phyloP scores from a whole-genome alignment of 2,113 vertebrate genomes.

The Pimephales promelas region DNA sequence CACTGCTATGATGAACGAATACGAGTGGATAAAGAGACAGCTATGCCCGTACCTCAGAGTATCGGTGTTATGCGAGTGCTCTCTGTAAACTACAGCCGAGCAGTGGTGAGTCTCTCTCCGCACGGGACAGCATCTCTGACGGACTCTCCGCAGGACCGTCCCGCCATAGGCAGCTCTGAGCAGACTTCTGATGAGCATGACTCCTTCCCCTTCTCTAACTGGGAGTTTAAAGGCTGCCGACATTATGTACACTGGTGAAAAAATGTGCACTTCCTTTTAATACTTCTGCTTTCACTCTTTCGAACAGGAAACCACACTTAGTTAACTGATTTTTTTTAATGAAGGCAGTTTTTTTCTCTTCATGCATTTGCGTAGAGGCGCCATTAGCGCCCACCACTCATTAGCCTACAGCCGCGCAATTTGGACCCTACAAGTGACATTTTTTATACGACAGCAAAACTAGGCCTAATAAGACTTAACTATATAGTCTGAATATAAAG shows the following conservation, averaged over 20 bases:
- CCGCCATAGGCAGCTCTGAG: not conserved
- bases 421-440: too few relatives aligned
- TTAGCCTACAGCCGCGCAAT: too few relatives aligned
- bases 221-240: not conserved
- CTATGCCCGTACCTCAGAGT: conserved; percentile 46
- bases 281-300: conserved; percentile 5
- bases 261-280: not conserved
- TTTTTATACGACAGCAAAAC: too few relatives aligned
- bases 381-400: too few relatives aligned
- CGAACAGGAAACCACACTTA: not conserved
- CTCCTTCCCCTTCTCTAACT: not conserved
- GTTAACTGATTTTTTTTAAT: not conserved
- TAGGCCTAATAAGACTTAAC: too few relatives aligned
- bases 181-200: not conserved
- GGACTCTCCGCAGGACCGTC: not conserved
- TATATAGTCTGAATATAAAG: too few relatives aligned
- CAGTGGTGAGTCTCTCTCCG: conserved; percentile 40
- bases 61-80: conserved; percentile 42
- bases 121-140: not conserved
- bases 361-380: not conserved
- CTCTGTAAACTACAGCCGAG: conserved; percentile 60
- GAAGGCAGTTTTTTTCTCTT: not conserved
- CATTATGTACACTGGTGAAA: not conserved
- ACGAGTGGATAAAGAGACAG: not conserved
- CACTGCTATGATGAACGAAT: not conserved